Conservation (phyloP, 1,140 invertebrate species). For the Macrosteles quadrilineatus region DNA sequence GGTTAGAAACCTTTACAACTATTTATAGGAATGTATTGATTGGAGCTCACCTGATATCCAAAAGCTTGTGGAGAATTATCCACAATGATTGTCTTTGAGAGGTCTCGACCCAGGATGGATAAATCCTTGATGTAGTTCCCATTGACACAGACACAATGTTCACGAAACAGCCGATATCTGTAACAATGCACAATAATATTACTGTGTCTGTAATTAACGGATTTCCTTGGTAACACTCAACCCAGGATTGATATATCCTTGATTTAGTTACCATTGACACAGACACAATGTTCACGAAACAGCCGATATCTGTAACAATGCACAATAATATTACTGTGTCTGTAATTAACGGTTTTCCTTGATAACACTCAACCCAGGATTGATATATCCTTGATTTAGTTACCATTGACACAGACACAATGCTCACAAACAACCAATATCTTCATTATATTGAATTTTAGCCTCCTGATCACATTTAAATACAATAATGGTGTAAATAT, state of each 20-base stretch:
- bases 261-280: constrained; percentile 95
- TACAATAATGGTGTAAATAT: too few relatives aligned
- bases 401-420: constrained; percentile 93
- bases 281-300: constrained; percentile 94
- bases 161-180: constrained; percentile 83
- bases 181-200: constrained; percentile 36
- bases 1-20: too few relatives aligned
- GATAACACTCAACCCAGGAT: constrained; percentile 91
- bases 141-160: constrained; percentile 94
- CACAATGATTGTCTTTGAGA: constrained; percentile 89
- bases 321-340: background rate
- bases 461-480: too few relatives aligned
- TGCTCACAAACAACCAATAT: constrained; percentile 90
- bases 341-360: constrained; percentile 88
- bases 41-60: constrained; percentile 80
- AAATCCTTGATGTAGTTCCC: constrained; percentile 98
- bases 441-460: too few relatives aligned
- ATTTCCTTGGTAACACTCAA: constrained; percentile 86
- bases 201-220: constrained; percentile 70
- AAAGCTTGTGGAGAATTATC: constrained; percentile 94
- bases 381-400: constrained; percentile 95
- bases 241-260: constrained; percentile 94
- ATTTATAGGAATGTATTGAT: too few relatives aligned
- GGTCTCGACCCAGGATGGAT: constrained; percentile 88
- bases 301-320: constrained; percentile 68